Evolutionary conservation across 1,140 invertebrate genomes (phyloP).

Genomic region (Drosophila ambigua): DNA sequence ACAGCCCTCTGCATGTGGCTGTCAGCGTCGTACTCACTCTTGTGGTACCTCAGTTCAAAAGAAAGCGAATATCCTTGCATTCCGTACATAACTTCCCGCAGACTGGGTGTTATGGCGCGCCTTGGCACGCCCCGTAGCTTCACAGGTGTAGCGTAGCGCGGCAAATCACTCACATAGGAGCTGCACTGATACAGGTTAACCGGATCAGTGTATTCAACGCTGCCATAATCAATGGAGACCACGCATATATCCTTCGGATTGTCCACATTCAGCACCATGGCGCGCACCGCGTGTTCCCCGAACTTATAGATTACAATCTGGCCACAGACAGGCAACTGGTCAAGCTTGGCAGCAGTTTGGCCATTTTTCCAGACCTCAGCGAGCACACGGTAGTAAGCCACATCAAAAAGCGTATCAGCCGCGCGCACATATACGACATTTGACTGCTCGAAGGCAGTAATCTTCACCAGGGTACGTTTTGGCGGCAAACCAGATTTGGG

Average conservation of each 20-base stretch:
- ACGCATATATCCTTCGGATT: constrained; percentile 54
- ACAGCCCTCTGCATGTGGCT: constrained; percentile 55
- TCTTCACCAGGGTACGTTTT: constrained; percentile 47
- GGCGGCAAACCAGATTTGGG: constrained; percentile 34
- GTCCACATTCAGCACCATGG: constrained; percentile 62
- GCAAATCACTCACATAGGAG: constrained; percentile 31
- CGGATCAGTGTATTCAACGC: constrained; percentile 52
- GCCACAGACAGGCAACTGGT: constrained; percentile 45
- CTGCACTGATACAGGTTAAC: constrained; percentile 55
- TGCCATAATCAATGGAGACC: constrained; percentile 73
- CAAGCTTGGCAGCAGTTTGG: constrained; percentile 26
- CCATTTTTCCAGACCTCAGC: constrained; percentile 33
- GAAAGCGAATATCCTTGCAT: constrained; percentile 17
- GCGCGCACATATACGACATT: constrained; percentile 72
- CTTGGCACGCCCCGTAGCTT: constrained; percentile 59
- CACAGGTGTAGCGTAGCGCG: constrained; percentile 63
- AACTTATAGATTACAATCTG: constrained; percentile 65
- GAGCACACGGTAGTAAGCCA: constrained; percentile 57
- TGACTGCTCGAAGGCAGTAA: constrained; percentile 67
- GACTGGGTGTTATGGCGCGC: constrained; percentile 47
- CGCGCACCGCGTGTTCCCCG: constrained; percentile 43
- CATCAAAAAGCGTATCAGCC: constrained; percentile 19
- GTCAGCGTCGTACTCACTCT: constrained; percentile 20
- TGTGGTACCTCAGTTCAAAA: constrained; percentile 56
- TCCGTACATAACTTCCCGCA: constrained; percentile 58